phyloP scores from a whole-genome alignment of 2,888 invertebrate genomes.

The Sicus ferrugineus region DNA sequence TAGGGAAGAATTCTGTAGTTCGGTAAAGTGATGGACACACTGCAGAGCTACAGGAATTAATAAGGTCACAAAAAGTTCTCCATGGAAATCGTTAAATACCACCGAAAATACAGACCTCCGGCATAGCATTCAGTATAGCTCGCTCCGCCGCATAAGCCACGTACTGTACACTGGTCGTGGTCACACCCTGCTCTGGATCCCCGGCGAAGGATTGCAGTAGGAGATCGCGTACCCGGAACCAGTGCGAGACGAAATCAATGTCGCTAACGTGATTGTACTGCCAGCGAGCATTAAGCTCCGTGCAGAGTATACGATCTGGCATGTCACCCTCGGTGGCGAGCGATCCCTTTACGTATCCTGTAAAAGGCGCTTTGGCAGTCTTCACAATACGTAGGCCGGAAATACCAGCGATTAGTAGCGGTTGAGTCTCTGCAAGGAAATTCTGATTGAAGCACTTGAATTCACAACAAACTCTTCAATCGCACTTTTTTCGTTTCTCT shows the following conservation, averaged over 20 bases:
- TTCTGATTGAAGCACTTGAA: not conserved
- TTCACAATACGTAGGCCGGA: conserved; percentile 41
- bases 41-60: conserved; percentile 39
- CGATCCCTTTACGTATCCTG: conserved; percentile 43
- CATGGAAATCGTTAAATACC: not conserved
- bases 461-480: not conserved
- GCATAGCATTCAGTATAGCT: conserved; percentile 39
- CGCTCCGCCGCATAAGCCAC: conserved; percentile 41
- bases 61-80: not conserved
- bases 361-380: conserved; percentile 44
- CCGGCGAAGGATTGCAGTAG: conserved; percentile 43
- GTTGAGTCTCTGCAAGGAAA: conserved; percentile 27
- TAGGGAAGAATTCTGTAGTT: conserved; percentile 41
- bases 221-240: conserved; percentile 41
- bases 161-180: conserved; percentile 44
- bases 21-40: conserved; percentile 38
- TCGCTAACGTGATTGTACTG: conserved; percentile 40
- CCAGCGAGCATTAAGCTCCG: conserved; percentile 43
- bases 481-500: conserved; percentile 36
- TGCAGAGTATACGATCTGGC: conserved; percentile 43
- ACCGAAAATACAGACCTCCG: conserved; percentile 37
- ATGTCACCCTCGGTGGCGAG: conserved; percentile 46
- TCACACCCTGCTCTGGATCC: conserved; percentile 40
- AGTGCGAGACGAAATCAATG: conserved; percentile 41
- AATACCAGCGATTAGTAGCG: conserved; percentile 42